Evolutionary conservation across 2,888 invertebrate species (phyloP).

Genomic region (Agrotis puta): DNA sequence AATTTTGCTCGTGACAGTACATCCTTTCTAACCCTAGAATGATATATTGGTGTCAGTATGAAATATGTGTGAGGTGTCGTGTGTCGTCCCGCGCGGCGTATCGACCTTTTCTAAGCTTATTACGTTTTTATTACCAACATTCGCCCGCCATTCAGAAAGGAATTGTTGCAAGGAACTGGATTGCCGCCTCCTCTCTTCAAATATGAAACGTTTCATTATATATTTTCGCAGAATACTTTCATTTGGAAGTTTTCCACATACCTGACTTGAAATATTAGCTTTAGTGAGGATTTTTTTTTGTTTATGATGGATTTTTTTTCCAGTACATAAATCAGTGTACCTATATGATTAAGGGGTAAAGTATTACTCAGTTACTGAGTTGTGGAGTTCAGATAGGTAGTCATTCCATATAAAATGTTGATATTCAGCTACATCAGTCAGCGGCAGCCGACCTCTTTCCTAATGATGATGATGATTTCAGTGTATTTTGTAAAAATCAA

Average conservation of each 20-base stretch:
- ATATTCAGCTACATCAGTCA: too few species aligned
- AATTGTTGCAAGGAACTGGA: conserved; percentile 46
- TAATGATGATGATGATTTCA: too few species aligned
- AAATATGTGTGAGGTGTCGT: conserved; percentile 42
- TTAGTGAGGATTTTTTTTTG: conserved; percentile 5
- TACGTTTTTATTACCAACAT: conserved; percentile 59
- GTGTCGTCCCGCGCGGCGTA: conserved; percentile 1
- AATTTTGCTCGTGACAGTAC: neutral
- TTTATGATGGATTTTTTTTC: neutral
- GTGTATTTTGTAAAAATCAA: too few species aligned
- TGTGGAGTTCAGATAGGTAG: too few species aligned
- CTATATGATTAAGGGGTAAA: too few species aligned
- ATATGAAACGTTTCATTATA: conserved; percentile 55
- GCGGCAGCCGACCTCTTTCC: too few species aligned
- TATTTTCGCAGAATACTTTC: conserved; percentile 43
- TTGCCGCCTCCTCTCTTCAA: conserved; percentile 16
- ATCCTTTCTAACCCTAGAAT: neutral
- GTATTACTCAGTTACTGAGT: too few species aligned
- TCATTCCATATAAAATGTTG: too few species aligned
- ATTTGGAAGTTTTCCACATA: conserved; percentile 16
- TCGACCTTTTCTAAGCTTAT: conserved; percentile 50
- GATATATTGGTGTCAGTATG: conserved; percentile 40
- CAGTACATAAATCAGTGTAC: neutral
- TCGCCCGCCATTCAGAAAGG: conserved; percentile 28
- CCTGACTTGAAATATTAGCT: neutral